Base-by-base conservation (phyloP, 2,888 invertebrate genomes). In the Microctonus brassicae region DNA sequence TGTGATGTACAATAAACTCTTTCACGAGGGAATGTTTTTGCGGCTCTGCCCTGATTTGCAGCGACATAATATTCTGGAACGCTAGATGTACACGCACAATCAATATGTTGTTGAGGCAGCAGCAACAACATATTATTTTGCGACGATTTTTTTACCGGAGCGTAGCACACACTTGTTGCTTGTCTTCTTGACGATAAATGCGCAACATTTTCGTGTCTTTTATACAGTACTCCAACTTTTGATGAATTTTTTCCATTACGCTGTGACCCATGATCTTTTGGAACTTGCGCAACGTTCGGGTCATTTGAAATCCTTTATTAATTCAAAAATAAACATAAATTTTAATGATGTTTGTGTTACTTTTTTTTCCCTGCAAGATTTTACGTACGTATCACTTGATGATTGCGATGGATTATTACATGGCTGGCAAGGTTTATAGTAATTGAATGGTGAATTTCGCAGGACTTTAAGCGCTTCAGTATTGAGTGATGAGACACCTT, bases 401-500 rank as follows among this genome's bases (percentile, higher is more conserved):
- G 70, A 57, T n/a, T n/a, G 29, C 13, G 17, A 17, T 22, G 67
- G 57, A n/a, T n/a, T n/a, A 63, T 65, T 70, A 71, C 79, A 79
- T 22, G 82, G 80, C 7, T 74, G 73, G 26, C 83, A 83, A 11
- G 84, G 81, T 11, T 75, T 72, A 39, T 79, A 82, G 24, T 80
- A 82, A 2, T 80, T 78, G 11, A 80, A 77, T 6, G 82, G 81
- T 11, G 83, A 81, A 72, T 80, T 81, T 20, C 79, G 78, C 64
- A 86, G 64, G 20, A 86, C 85, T 69, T 81, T 84, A 4, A 86
- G 73, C 0, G 86, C 84, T 75, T 87, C 86, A 4, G 81, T 82
- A 57, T 86, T 87, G 42, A 87, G 76, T 0, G 82, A 85, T 0
- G 86, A 85, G 29, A 87, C 86, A 7, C 87, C 87, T 72, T 83